Base-by-base conservation (phyloP, 2,888 invertebrate species). In the Nomada goodeniana region DNA sequence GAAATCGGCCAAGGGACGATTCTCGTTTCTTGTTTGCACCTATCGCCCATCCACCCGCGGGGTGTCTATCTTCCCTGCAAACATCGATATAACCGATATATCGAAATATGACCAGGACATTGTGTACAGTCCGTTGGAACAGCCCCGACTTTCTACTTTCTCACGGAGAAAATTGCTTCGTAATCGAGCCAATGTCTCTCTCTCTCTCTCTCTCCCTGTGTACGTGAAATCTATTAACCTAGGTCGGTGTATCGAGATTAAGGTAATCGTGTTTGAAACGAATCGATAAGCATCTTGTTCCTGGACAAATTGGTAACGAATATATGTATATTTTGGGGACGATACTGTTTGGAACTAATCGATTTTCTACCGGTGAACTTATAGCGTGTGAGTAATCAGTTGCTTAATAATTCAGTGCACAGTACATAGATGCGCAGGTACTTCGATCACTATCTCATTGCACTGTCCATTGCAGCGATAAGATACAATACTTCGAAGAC, bases 21-120 rank as follows among this genome's bases (percentile, higher is more conserved):
- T 91, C 90, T 91, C 90, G 89, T 92, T 92, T 92, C 92, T 92
- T 92, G 92, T 92, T 92, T 91, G 90, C 91, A 91, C 91, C 91
- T 92, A 90, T 89, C 89, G 87, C 83, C 86, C 83, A 73, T 72
- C 82, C 85, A 77, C 76, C 85, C 76, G 74, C 67, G 57, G 67
- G 61, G 42, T 69, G 77, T 81, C 82, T 77, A 69, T 69, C 80
- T 50, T 53, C 57, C 80, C 85, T 82, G 88, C 89, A 90, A 92
- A 91, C 89, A 91, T 90, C 90, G 90, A 90, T 91, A 90, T 84
- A 86, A 89, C 86, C 90, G 89, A 92, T 92, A 90, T 90, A 92
- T 92, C 83, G 91, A 89, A 89, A 92, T 92, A 91, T 90, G 85
- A 88, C 82, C 86, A 82, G 86, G 85, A 90, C 85, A 84, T 85